Percentiles rank a stretch among this genome's conserved stretches.
phyloP scores from a whole-genome alignment of 2,888 invertebrate genomes.

The Barypeithes pellucidus region DNA sequence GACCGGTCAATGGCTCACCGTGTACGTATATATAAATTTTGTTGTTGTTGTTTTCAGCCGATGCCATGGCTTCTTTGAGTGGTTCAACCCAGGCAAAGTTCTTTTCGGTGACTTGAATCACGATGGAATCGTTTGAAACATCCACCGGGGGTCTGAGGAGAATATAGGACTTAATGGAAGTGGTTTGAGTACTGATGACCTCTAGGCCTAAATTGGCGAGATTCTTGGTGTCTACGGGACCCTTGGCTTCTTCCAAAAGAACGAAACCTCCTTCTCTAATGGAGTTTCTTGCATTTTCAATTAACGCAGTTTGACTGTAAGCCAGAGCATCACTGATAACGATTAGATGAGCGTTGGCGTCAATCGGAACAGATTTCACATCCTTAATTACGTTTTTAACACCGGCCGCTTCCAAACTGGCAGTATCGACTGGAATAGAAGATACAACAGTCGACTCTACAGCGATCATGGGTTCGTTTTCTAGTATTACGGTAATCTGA shows the following conservation, averaged over 20 bases:
- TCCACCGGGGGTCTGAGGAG: conserved; percentile 76
- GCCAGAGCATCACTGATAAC: conserved; percentile 79
- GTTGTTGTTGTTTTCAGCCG: conserved; percentile 75
- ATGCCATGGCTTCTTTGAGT: conserved; percentile 83
- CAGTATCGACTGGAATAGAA: conserved; percentile 72
- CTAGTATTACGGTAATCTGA: conserved; percentile 76
- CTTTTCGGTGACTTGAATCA: conserved; percentile 80
- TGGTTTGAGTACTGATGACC: conserved; percentile 77
- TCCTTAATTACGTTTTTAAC: conserved; percentile 81
- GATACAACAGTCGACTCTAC: conserved; percentile 69
- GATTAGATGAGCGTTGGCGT: conserved; percentile 80
- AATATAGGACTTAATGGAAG: conserved; percentile 78
- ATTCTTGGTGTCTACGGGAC: conserved; percentile 67
- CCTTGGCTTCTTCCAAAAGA: conserved; percentile 81
- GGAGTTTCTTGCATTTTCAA: conserved; percentile 76
- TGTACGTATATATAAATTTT: conserved; percentile 81
- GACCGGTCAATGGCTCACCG: conserved; percentile 81
- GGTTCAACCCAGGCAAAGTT: conserved; percentile 87
- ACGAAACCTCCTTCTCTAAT: conserved; percentile 82
- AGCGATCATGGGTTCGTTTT: conserved; percentile 81
- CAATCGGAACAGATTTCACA: conserved; percentile 74
- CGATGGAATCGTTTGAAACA: conserved; percentile 68
- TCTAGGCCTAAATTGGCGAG: conserved; percentile 68
- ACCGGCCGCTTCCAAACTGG: conserved; percentile 75
- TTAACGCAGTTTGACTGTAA: conserved; percentile 72